phyloP scores from a whole-genome alignment of 2,113 vertebrate genomes.

The Muntiacus muntjak region DNA sequence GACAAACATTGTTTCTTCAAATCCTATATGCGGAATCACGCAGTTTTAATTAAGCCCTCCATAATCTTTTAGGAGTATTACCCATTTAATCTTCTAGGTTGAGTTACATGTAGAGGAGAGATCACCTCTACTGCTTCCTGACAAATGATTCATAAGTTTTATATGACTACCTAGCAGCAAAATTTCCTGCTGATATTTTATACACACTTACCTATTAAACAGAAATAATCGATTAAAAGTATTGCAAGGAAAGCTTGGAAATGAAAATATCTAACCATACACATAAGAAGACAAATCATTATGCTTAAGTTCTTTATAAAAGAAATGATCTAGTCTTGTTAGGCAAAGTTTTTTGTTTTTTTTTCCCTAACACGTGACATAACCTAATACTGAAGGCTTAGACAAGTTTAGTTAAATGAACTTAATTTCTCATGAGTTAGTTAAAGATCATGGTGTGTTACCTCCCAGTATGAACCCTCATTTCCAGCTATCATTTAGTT shows the following conservation, averaged over 20 bases:
- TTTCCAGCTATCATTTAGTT: constrained; percentile 12
- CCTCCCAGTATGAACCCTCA: not conserved
- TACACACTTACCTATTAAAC: not conserved
- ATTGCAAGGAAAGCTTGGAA: not conserved
- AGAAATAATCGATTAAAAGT: not conserved
- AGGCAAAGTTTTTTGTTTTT: not conserved
- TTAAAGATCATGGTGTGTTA: not conserved
- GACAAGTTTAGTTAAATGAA: not conserved
- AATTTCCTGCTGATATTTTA: not conserved
- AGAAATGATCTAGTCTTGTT: not conserved
- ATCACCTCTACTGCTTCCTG: not conserved
- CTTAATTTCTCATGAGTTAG: constrained; percentile 30
- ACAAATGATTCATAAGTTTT: not conserved
- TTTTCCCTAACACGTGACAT: not conserved
- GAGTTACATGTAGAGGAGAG: not conserved
- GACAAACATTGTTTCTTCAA: not conserved
- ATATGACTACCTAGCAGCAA: not conserved
- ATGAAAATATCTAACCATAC: not conserved
- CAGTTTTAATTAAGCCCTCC: not conserved
- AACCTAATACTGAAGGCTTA: not conserved
- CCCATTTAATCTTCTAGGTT: not conserved
- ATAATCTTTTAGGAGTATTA: not conserved
- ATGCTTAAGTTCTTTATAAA: not conserved
- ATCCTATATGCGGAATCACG: not conserved
- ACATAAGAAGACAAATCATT: not conserved